phyloP scores from a whole-genome alignment of 2,113 vertebrate genomes.

The Panthera uncia region DNA sequence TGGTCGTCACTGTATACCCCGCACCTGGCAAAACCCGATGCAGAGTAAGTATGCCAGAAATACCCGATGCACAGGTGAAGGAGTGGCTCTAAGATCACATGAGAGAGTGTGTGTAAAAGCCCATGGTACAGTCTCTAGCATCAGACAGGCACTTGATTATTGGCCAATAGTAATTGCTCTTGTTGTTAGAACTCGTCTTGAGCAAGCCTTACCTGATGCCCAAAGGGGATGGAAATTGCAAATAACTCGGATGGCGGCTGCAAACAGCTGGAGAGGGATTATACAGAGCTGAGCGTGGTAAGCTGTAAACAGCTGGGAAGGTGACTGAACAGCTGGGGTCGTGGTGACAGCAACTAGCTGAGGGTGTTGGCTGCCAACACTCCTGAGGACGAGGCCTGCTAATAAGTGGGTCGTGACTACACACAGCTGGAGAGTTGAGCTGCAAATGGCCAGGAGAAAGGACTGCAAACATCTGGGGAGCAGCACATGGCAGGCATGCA shows the following conservation, averaged over 20 bases:
- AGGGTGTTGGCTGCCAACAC: not conserved
- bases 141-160: not conserved
- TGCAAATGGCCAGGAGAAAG: not conserved
- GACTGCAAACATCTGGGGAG: not conserved
- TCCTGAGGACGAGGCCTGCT: not conserved
- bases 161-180: not conserved
- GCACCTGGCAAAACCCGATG: not conserved
- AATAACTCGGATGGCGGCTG: not conserved
- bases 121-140: rapidly evolving
- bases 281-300: not conserved
- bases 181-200: not conserved
- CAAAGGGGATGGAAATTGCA: not conserved
- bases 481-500: rapidly evolving
- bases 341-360: not conserved
- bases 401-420: not conserved
- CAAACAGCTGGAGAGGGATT: not conserved
- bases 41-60: not conserved
- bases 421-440: not conserved
- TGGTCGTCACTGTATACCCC: not conserved
- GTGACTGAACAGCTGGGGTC: not conserved
- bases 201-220: slow-evolving; percentile 47
- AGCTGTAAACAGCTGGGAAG: not conserved
- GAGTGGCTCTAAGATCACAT: not conserved
- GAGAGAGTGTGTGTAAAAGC: not conserved
- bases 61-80: not conserved